Conservation (phyloP, 2,113 vertebrate species). For the Oreochromis niloticus region DNA sequence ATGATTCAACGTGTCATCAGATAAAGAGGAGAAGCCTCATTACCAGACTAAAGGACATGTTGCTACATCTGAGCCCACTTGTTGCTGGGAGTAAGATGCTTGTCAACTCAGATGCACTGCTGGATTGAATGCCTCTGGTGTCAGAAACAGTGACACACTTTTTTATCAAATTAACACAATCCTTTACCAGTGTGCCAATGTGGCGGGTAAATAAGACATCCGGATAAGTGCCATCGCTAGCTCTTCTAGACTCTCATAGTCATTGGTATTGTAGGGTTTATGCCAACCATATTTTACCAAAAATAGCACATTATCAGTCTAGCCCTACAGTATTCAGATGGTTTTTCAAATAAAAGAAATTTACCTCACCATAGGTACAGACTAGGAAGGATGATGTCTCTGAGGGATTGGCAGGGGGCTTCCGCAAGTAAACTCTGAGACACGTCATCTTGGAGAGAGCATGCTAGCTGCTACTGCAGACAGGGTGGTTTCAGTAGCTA, state of each 20-base stretch:
- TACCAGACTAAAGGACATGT: slow-evolving; percentile 37
- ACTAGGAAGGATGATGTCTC: slow-evolving; percentile 46
- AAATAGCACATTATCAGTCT: neutral
- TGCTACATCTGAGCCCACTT: slow-evolving; percentile 34
- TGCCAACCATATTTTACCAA: neutral
- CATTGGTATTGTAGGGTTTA: neutral
- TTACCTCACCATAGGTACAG: slow-evolving; percentile 48
- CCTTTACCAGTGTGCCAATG: neutral
- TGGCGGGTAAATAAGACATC: neutral
- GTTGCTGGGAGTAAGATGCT: neutral
- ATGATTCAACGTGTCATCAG: slow-evolving; percentile 58
- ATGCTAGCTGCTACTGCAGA: neutral
- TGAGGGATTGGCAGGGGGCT: neutral
- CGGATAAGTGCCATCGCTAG: neutral
- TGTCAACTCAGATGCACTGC: neutral
- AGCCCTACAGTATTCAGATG: neutral
- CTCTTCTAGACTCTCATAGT: neutral
- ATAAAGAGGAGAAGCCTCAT: slow-evolving; percentile 31
- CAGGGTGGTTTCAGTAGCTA: neutral
- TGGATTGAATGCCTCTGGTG: neutral
- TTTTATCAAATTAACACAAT: neutral
- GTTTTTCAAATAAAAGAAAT: neutral
- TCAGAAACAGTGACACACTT: neutral
- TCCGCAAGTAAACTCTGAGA: slow-evolving; percentile 36
- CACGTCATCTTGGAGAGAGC: slow-evolving; percentile 33